Base-by-base conservation (phyloP, 2,797 vertebrate genomes). In the Intellagama lesueurii region DNA sequence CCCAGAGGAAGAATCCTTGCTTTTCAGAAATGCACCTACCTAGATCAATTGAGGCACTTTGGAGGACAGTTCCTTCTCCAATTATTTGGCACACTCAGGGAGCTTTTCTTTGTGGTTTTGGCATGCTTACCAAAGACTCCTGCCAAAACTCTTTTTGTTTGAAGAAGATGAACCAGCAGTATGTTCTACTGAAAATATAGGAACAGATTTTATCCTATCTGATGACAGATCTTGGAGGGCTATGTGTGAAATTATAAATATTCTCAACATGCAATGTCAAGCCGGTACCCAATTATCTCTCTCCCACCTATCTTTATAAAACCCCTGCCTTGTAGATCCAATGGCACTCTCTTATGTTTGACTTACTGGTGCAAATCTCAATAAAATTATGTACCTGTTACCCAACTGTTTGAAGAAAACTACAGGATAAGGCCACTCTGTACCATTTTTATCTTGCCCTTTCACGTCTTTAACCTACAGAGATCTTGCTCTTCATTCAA, bases 401-500 rank as follows among this genome's bases (percentile, higher is more conserved):
- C 81, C 91, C 88, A 93, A 94, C 90, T 77, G 12, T 92, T 60
- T 85, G 83, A 88, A 17, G 94, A 87, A 64, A 66, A 83, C 24
- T 47, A 73, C 64, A 69, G 17, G 7, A 16, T 49, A 47, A 69
- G 44, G 14, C 49, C 30, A 32, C 32, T 73, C 12, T 44, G 47
- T 40, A 69, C 40, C 76, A 56, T n/a, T 84, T 52, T 88, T 92
- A 80, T 84, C 73, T 60, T 86, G 69, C 12, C 49, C 84, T 78
- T 64, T 88, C 90, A 92, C 89, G 76, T 76, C 91, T 94, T 35
- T 78, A 94, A 93, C 94, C 92, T 91, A 95, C 92, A 90, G 87
- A 93, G 87, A 93, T 93, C 64, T 2, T 0, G 85, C 73, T 40
- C 75, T 77, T 94, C 94, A 90, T 87, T 96, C 90, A 87, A 94